phyloP scores from a whole-genome alignment of 2,113 vertebrate genomes.

The Microtus oregoni region DNA sequence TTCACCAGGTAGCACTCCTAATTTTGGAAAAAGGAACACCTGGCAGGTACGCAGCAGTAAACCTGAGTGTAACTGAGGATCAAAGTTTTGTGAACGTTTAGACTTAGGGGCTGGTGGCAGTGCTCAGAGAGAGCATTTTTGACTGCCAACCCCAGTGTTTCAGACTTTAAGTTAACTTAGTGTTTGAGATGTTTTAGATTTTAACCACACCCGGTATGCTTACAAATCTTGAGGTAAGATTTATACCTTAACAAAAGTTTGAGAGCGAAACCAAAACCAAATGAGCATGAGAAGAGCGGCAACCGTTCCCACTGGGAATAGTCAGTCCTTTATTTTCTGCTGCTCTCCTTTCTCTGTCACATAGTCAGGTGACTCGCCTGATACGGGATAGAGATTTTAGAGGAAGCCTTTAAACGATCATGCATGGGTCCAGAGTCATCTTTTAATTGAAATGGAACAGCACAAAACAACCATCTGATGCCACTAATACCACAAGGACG shows the following conservation, averaged over 20 bases:
- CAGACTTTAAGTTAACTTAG: neutral
- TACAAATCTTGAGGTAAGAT: neutral
- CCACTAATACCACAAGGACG: too few relatives aligned
- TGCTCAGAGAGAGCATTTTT: neutral
- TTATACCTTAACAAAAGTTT: neutral
- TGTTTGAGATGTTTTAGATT: neutral
- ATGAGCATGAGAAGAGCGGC: too few relatives aligned
- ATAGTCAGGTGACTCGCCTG: too few relatives aligned
- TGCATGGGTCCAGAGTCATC: too few relatives aligned
- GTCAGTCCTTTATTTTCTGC: too few relatives aligned
- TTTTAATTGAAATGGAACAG: too few relatives aligned
- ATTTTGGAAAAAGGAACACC: neutral
- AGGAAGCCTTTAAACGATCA: too few relatives aligned
- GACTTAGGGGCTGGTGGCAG: neutral
- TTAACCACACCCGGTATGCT: neutral
- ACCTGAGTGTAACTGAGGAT: neutral
- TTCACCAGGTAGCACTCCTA: neutral
- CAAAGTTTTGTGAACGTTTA: neutral
- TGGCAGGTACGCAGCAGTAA: neutral
- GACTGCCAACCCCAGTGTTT: neutral
- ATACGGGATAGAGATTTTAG: too few relatives aligned
- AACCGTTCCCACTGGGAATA: too few relatives aligned
- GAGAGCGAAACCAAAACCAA: too few relatives aligned
- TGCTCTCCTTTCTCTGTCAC: too few relatives aligned
- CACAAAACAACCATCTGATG: too few relatives aligned